These are phyloP conservation scores for Hyaena hyaena DNA, from an alignment of 2,113 vertebrate genomes.

Conservation along the genomic window DNA sequence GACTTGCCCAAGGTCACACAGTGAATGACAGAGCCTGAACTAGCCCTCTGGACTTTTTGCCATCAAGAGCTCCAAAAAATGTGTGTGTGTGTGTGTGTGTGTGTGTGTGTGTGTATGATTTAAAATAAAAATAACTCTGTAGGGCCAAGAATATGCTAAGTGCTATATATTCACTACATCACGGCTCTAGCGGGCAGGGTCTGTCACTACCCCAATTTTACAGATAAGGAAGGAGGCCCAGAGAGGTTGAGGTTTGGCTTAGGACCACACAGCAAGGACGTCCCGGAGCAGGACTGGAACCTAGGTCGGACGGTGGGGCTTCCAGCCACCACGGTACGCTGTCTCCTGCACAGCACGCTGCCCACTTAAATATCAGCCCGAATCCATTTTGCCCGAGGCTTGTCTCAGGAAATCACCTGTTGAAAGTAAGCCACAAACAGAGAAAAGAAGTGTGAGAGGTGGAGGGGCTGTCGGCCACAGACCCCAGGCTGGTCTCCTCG, in stretches of 20 bases:
- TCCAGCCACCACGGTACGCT: neutral
- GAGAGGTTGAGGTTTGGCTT: neutral
- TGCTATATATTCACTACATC: accelerated
- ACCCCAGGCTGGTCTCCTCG: neutral
- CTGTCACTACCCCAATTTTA: neutral
- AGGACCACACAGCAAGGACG: neutral
- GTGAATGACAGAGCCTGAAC: neutral
- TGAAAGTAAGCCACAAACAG: neutral
- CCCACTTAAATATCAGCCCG: neutral
- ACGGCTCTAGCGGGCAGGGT: neutral
- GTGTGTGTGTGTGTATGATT: no score
- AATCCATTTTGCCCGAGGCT: neutral
- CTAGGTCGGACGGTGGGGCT: neutral
- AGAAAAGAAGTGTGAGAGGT: neutral
- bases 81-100: no score
- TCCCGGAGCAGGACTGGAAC: neutral
- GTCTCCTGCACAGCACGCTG: accelerated
- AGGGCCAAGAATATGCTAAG: neutral
- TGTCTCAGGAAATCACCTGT: neutral
- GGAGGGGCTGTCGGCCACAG: neutral
- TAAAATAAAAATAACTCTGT: neutral
- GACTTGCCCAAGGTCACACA: neutral
- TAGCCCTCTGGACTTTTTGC: neutral
- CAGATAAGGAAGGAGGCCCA: neutral
- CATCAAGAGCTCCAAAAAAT: neutral